Evolutionary conservation across 1,140 invertebrate genomes (phyloP).

Genomic region (Eubasilissa regina): DNA sequence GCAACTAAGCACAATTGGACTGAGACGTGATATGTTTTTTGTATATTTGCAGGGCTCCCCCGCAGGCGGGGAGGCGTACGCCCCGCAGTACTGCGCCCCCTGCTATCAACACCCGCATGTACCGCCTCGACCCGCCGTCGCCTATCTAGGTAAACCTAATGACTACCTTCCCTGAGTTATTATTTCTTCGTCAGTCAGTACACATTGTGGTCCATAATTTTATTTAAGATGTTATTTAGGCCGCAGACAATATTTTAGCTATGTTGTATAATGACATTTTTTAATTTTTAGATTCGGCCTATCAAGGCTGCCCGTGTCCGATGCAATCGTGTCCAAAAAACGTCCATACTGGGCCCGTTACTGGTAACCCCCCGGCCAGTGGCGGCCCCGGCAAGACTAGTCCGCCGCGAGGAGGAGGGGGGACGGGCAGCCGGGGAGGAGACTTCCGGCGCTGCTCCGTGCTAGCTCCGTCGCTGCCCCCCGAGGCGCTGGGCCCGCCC

Average conservation of each 20-base stretch:
- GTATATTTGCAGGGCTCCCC: constrained; percentile 50
- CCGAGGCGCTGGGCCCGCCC: constrained; percentile 78
- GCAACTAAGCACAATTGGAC: too few species aligned
- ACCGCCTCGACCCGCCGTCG: constrained; percentile 50
- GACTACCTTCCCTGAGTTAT: too few species aligned
- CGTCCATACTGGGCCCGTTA: constrained; percentile 96
- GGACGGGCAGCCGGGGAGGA: constrained; percentile 65
- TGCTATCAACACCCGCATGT: constrained; percentile 57
- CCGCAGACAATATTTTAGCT: too few species aligned
- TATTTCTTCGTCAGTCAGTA: too few species aligned
- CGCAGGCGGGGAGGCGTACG: constrained; percentile 53
- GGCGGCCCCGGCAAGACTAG: constrained; percentile 65
- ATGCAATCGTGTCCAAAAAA: constrained; percentile 96
- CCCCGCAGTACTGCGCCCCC: constrained; percentile 56
- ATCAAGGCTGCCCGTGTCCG: constrained; percentile 86
- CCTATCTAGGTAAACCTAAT: constrained; percentile 54
- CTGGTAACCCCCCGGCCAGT: constrained; percentile 81
- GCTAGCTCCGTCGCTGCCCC: constrained; percentile 66
- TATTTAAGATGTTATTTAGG: background rate
- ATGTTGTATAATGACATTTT: too few species aligned
- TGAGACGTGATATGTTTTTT: too few species aligned
- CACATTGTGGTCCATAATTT: too few species aligned
- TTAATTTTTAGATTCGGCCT: constrained; percentile 72
- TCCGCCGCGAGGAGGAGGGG: constrained; percentile 49
- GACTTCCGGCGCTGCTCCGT: constrained; percentile 73